Evolutionary conservation across 2,113 vertebrate species (phyloP).

Genomic region (Carlito syrichta): DNA sequence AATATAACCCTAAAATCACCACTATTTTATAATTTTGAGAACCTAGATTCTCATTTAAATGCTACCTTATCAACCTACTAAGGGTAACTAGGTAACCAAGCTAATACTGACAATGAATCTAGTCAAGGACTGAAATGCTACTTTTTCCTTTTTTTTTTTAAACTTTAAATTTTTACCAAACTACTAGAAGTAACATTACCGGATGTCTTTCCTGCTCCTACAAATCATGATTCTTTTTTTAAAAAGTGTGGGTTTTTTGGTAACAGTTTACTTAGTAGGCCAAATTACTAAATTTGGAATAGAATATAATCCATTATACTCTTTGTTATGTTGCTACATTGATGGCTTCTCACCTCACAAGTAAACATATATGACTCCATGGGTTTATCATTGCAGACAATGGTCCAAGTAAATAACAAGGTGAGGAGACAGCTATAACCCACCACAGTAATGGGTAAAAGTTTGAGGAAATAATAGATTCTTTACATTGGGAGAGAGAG

Average conservation of each 20-base stretch:
- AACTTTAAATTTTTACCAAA: slow-evolving; percentile 1
- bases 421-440: background rate
- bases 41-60: background rate
- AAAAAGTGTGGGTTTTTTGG: background rate
- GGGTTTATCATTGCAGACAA: slow-evolving; percentile 22
- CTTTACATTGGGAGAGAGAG: background rate
- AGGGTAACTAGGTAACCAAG: background rate
- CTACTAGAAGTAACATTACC: too few species aligned
- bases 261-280: background rate
- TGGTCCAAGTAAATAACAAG: slow-evolving; percentile 34
- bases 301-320: background rate
- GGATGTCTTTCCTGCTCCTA: background rate
- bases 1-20: background rate
- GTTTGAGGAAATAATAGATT: background rate
- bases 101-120: background rate
- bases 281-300: slow-evolving; percentile 2
- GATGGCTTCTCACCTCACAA: background rate
- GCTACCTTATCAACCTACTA: background rate
- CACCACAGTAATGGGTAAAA: background rate
- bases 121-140: background rate
- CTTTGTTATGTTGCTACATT: background rate
- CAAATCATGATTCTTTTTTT: slow-evolving; percentile 3
- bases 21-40: background rate
- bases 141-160: background rate
- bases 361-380: background rate